Conservation (phyloP, 1,140 invertebrate genomes). For the Drosophila nebulosa region DNA sequence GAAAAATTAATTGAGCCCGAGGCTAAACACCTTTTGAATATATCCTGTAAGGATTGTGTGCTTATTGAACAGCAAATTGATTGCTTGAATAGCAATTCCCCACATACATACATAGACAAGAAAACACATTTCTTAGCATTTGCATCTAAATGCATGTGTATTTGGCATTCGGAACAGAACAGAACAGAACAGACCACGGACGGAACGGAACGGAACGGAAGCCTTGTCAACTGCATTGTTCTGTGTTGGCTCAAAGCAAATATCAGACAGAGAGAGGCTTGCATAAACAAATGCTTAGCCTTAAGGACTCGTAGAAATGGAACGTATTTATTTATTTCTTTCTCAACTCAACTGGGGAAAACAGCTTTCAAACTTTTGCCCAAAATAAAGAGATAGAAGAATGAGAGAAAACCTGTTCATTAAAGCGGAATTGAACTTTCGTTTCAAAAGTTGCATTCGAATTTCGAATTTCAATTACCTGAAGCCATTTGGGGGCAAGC, state of each 20-base stretch:
- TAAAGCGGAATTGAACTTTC: slow-evolving; percentile 64
- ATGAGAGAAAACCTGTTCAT: slow-evolving; percentile 30
- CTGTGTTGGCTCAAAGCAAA: slow-evolving; percentile 11
- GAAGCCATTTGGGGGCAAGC: slow-evolving; percentile 24
- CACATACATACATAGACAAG: slow-evolving; percentile 30
- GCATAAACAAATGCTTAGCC: slow-evolving; percentile 50
- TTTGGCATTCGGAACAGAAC: not conserved
- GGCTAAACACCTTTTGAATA: slow-evolving; percentile 1
- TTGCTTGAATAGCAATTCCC: slow-evolving; percentile 41
- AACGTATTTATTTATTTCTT: slow-evolving; percentile 50
- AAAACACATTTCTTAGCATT: slow-evolving; percentile 17
- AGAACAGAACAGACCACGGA: not conserved
- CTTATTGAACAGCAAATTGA: slow-evolving; percentile 49
- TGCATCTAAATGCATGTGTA: slow-evolving; percentile 3
- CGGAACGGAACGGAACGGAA: not conserved
- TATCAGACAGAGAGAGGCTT: slow-evolving; percentile 4
- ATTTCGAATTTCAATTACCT: slow-evolving; percentile 59
- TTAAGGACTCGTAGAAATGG: slow-evolving; percentile 5
- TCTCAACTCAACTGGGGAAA: slow-evolving; percentile 4
- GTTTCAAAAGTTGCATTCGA: slow-evolving; percentile 31
- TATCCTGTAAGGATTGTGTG: slow-evolving; percentile 35
- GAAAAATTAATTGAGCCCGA: slow-evolving; percentile 24
- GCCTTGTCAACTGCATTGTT: slow-evolving; percentile 3
- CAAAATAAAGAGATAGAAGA: not conserved
- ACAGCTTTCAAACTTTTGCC: slow-evolving; percentile 16